phyloP scores from a whole-genome alignment of 2,888 invertebrate genomes.

The Hirudinaria manillensis region DNA sequence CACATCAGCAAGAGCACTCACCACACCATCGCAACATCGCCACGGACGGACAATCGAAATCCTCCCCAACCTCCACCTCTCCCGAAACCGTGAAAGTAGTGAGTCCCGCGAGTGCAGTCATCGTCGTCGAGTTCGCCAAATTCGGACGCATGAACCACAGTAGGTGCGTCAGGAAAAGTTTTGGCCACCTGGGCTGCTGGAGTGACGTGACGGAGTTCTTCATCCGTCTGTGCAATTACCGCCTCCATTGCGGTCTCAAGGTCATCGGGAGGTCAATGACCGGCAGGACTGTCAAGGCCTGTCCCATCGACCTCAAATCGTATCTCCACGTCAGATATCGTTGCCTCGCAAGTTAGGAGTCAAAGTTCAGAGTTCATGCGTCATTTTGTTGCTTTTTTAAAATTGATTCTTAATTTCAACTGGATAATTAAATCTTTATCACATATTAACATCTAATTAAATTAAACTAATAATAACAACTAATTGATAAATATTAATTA shows the following conservation, averaged over 20 bases:
- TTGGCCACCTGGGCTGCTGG: constrained; percentile 22
- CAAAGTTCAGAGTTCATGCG: no score
- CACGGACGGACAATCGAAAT: neutral
- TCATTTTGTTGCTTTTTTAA: no score
- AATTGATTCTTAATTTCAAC: no score
- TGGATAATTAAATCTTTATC: no score
- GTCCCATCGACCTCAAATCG: constrained; percentile 13
- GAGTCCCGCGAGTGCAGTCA: neutral
- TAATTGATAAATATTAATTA: no score
- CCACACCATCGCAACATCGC: neutral
- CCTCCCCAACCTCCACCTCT: neutral
- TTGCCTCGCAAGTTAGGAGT: neutral
- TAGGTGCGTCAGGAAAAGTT: constrained; percentile 11
- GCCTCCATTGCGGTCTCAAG: neutral
- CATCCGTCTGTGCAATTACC: neutral
- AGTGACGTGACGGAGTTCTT: constrained; percentile 14
- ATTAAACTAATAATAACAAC: no score
- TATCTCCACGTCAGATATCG: constrained; percentile 15
- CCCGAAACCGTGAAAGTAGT: neutral
- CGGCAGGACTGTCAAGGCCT: neutral
- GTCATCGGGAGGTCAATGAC: neutral
- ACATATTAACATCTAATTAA: no score
- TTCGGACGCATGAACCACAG: constrained; percentile 17
- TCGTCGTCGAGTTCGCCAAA: constrained; percentile 13
- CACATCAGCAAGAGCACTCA: neutral